Conservation (phyloP, 2,113 vertebrate species). For the Hippolais icterina region DNA sequence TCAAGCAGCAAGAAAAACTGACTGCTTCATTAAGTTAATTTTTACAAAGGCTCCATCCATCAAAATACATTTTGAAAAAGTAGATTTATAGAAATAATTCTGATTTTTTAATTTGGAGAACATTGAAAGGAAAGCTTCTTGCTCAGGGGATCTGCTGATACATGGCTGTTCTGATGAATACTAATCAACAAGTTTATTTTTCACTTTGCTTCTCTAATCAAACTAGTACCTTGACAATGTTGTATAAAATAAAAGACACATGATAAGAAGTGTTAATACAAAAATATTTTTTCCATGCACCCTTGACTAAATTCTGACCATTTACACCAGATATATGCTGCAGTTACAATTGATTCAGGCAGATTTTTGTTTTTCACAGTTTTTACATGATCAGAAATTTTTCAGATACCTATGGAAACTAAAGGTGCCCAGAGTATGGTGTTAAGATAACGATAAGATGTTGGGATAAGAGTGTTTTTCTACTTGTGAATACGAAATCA, state of each 20-base stretch:
- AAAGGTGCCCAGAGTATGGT: background rate
- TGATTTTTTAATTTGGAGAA: background rate
- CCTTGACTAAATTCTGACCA: background rate
- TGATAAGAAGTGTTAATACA: background rate
- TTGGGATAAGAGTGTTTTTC: background rate
- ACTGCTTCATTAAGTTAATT: background rate
- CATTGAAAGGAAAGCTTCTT: background rate
- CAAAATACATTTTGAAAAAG: background rate
- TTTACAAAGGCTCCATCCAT: background rate
- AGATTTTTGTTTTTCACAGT: background rate
- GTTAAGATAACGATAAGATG: background rate
- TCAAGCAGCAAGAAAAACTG: background rate
- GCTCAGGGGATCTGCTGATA: background rate
- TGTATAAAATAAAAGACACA: background rate
- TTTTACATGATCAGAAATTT: background rate
- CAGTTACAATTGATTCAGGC: background rate
- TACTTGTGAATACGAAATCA: background rate
- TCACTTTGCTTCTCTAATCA: background rate
- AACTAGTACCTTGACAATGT: background rate
- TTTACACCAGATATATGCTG: background rate
- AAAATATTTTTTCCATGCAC: background rate
- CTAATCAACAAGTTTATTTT: background rate
- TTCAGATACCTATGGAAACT: background rate
- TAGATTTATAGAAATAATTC: background rate
- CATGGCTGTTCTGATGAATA: background rate